Percentiles rank a stretch among this genome's conserved stretches.
phyloP scores from a whole-genome alignment of 2,113 vertebrate genomes.

The Mugil cephalus region DNA sequence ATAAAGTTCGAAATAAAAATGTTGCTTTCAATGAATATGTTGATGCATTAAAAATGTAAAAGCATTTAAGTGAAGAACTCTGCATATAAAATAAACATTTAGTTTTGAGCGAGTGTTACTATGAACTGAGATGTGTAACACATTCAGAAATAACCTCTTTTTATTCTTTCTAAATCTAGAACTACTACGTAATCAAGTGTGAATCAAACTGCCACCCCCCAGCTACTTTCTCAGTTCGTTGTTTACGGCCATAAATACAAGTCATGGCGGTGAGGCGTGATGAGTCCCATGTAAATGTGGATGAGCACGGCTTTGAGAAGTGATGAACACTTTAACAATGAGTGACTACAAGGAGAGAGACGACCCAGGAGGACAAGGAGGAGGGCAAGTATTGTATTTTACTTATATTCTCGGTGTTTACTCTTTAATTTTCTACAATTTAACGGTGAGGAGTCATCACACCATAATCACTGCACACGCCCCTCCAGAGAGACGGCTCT shows the following conservation, averaged over 20 bases:
- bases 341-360: conserved; percentile 32
- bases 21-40: no score
- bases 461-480: not conserved
- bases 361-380: not conserved
- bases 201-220: not conserved
- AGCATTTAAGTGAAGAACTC: no score
- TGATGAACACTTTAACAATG: conserved; percentile 46
- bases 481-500: not conserved
- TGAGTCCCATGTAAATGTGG: conserved; percentile 16
- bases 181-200: not conserved
- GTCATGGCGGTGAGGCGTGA: conserved; percentile 16
- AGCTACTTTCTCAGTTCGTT: conserved; percentile 7
- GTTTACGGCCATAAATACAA: conserved; percentile 6
- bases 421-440: not conserved
- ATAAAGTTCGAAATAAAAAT: no score
- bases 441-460: not conserved
- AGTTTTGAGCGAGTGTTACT: no score
- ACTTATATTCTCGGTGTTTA: no score
- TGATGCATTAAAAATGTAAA: no score
- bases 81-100: no score
- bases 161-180: no score
- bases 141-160: no score
- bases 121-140: no score
- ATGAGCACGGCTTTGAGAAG: conserved; percentile 13
- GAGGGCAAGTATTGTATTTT: not conserved